Percentiles rank a stretch among this genome's conserved stretches.
Conservation (phyloP, 2,797 vertebrate species). For the Tauraco hartlaubi region DNA sequence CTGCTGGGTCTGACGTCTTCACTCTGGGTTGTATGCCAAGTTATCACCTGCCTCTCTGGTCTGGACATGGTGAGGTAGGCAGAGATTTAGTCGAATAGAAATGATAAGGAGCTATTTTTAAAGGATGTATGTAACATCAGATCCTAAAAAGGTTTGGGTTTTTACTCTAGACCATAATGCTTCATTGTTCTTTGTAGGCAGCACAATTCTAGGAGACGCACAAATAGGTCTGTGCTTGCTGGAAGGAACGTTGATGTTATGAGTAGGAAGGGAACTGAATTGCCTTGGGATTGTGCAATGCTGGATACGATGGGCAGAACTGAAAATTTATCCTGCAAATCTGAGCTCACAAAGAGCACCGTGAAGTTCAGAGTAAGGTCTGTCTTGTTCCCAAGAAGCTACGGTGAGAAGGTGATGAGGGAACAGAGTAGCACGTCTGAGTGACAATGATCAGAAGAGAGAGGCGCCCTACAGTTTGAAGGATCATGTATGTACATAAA, state of each 20-base stretch:
- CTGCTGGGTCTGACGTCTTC: not conserved
- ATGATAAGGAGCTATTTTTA: not conserved
- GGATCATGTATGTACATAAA: not conserved
- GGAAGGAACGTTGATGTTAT: accelerated
- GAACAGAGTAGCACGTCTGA: not conserved
- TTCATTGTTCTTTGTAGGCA: not conserved
- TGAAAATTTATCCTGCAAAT: not conserved
- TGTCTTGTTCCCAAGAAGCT: not conserved
- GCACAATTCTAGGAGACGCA: not conserved
- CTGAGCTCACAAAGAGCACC: not conserved
- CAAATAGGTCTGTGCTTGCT: not conserved
- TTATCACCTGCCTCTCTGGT: not conserved
- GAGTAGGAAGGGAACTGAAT: not conserved
- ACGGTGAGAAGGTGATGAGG: not conserved
- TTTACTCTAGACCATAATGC: not conserved
- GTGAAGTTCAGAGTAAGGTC: not conserved
- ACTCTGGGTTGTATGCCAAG: not conserved
- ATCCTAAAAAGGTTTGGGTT: not conserved
- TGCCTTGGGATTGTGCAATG: not conserved
- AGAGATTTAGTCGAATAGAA: not conserved
- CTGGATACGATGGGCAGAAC: not conserved
- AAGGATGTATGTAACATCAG: not conserved
- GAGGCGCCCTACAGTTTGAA: not conserved
- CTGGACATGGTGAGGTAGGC: not conserved
- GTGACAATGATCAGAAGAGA: not conserved